phyloP scores from a whole-genome alignment of 2,888 invertebrate species.

The Sarcophaga caerulescens region DNA sequence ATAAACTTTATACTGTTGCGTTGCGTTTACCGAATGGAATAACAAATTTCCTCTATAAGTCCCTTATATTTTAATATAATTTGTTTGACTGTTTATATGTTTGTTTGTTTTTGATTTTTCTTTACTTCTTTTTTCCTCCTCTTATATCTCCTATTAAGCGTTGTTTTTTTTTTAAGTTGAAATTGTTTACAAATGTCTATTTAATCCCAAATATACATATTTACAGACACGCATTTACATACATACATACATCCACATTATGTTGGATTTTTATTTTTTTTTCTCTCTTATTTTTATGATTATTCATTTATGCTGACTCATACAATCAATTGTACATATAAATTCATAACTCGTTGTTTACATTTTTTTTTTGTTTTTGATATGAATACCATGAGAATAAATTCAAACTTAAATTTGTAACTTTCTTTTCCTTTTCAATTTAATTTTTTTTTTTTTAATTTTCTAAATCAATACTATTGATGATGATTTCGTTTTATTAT shows the following conservation, averaged over 20 bases:
- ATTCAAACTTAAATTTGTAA: conserved; percentile 9
- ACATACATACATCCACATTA: no score
- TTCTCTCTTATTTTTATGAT: no score
- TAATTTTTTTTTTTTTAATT: neutral
- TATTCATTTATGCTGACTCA: no score
- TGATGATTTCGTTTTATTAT: neutral
- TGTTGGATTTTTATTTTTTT: no score
- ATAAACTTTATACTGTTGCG: no score
- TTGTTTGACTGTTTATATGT: conserved; percentile 46
- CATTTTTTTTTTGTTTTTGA: neutral
- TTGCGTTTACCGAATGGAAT: neutral
- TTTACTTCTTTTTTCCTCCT: conserved; percentile 10
- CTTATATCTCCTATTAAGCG: neutral
- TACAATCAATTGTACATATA: neutral
- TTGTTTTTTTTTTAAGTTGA: conserved; percentile 9
- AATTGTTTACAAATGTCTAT: conserved; percentile 32
- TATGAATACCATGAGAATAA: neutral
- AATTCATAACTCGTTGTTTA: conserved; percentile 20
- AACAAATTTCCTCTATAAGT: neutral
- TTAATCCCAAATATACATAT: conserved; percentile 15
- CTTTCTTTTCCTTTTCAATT: neutral
- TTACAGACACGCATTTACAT: no score
- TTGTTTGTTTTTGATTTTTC: neutral
- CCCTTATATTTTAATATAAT: conserved; percentile 42
- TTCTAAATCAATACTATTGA: neutral